A percentile compares a stretch with the other conserved stretches of the same genome.
phyloP scores from a whole-genome alignment of 1,140 invertebrate species.

The Scaptodrosophila lebanonensis region DNA sequence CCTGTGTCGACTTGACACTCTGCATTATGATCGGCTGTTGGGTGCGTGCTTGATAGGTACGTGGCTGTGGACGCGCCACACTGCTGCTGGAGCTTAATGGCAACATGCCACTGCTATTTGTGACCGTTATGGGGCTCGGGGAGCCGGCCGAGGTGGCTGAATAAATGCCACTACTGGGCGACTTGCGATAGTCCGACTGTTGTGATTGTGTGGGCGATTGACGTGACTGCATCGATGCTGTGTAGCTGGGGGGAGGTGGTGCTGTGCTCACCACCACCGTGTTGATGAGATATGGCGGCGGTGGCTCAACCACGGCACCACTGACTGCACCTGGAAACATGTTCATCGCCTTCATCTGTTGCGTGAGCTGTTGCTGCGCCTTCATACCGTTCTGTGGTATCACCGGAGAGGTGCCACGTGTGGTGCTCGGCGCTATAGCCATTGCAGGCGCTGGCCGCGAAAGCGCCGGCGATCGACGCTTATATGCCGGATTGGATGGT shows the following conservation, averaged over 20 bases:
- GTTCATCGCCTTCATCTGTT: conserved; percentile 91
- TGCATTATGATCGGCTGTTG: conserved; percentile 97
- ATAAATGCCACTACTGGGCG: conserved; percentile 84
- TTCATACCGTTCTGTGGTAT: conserved; percentile 81
- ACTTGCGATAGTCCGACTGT: conserved; percentile 85
- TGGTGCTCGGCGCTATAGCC: conserved; percentile 80
- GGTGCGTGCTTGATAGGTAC: conserved; percentile 86
- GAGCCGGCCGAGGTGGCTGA: conserved; percentile 86
- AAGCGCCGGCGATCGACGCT: conserved; percentile 87
- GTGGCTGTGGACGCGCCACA: conserved; percentile 83
- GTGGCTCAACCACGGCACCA: conserved; percentile 85
- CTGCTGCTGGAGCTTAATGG: conserved; percentile 78
- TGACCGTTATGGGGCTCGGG: conserved; percentile 87
- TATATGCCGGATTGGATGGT: conserved; percentile 86
- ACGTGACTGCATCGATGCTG: conserved; percentile 89
- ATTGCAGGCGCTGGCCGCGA: conserved; percentile 59
- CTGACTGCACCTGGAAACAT: conserved; percentile 83
- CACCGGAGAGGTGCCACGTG: conserved; percentile 88
- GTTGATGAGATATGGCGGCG: conserved; percentile 80
- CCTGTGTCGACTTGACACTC: conserved; percentile 95
- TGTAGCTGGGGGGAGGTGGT: conserved; percentile 84
- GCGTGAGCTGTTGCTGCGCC: conserved; percentile 87
- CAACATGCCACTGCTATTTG: conserved; percentile 79
- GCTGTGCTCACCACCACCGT: conserved; percentile 82
- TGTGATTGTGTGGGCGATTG: conserved; percentile 89